Percentiles rank a stretch among this genome's conserved stretches.
These are phyloP conservation scores for Paramuricea clavata DNA, from an alignment of 92 coral and sea anemone species.

Conservation along the genomic window DNA sequence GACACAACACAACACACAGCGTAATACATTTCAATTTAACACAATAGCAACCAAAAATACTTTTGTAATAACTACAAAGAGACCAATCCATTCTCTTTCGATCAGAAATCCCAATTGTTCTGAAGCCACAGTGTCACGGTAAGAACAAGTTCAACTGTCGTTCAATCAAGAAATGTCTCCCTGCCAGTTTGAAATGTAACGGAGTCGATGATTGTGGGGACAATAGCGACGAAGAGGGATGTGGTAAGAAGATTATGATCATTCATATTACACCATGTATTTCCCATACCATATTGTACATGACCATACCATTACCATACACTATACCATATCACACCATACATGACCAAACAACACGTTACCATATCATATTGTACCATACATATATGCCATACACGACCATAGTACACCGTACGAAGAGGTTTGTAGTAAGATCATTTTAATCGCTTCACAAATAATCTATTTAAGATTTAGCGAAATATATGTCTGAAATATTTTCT, in stretches of 20 bases:
- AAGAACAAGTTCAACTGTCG: conserved; percentile 34
- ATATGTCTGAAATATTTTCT: too few species aligned
- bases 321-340: too few species aligned
- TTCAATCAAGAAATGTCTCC: conserved; percentile 33
- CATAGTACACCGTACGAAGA: too few species aligned
- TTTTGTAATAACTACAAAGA: not conserved
- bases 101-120: not conserved
- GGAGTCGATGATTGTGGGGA: conserved; percentile 44
- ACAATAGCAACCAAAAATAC: too few species aligned
- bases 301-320: not conserved
- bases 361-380: not conserved
- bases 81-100: not conserved
- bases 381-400: not conserved
- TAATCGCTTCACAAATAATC: not conserved
- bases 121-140: not conserved
- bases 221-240: conserved; percentile 24
- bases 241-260: not conserved
- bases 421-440: not conserved
- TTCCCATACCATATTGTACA: not conserved
- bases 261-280: not conserved
- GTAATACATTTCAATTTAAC: too few species aligned
- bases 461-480: not conserved
- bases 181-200: conserved; percentile 21
- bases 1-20: too few species aligned
- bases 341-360: too few species aligned